Evolutionary conservation across 2,888 invertebrate genomes (phyloP).

Genomic region (Metopia argyrocephala): DNA sequence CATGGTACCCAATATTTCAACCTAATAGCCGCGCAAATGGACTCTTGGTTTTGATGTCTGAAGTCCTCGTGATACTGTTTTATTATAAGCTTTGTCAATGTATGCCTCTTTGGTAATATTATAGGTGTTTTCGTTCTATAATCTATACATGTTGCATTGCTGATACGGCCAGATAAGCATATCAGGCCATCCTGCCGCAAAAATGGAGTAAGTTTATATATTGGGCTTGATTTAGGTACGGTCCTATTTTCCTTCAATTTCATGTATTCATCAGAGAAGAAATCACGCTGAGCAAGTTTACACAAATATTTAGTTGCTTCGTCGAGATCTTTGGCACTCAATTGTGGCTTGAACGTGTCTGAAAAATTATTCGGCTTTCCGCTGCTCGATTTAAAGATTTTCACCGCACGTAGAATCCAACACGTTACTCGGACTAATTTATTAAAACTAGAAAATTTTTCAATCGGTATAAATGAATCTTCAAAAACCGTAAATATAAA

Average conservation of each 20-base stretch:
- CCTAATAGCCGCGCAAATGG: too few species aligned
- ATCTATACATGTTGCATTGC: constrained; percentile 20
- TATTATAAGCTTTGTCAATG: too few species aligned
- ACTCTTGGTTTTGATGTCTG: too few species aligned
- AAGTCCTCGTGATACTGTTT: too few species aligned
- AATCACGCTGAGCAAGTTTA: constrained; percentile 11
- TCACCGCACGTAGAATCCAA: constrained; percentile 30
- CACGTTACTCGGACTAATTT: constrained; percentile 24
- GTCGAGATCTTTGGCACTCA: constrained; percentile 18
- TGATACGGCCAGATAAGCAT: constrained; percentile 30
- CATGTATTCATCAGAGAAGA: constrained; percentile 12
- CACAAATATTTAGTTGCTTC: constrained; percentile 25
- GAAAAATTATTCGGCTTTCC: too few species aligned
- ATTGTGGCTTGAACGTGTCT: background rate
- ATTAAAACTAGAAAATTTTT: constrained; percentile 7
- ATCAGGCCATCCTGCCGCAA: constrained; percentile 12
- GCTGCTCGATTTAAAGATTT: constrained; percentile 28
- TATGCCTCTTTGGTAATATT: too few species aligned
- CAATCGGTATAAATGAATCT: constrained; percentile 15
- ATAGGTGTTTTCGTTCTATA: background rate
- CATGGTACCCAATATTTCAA: too few species aligned
- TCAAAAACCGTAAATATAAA: constrained; percentile 5
- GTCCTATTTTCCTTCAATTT: background rate
- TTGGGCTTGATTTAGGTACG: constrained; percentile 10
- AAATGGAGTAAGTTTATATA: background rate